These are phyloP conservation scores for Buceros bicornis DNA, from an alignment of 2,797 vertebrate genomes.

Conservation along the genomic window DNA sequence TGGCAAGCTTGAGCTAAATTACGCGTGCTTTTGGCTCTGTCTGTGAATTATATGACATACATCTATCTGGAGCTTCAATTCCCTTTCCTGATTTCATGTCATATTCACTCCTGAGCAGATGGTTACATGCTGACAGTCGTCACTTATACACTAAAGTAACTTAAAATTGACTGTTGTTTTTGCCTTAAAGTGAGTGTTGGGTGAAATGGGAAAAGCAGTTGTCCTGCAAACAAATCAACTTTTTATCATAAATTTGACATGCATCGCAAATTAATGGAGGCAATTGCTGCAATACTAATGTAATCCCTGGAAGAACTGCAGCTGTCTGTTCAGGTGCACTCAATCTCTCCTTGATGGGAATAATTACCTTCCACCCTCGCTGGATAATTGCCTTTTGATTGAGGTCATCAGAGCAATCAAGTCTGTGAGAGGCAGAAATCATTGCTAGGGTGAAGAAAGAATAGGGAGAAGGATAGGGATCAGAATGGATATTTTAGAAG, in stretches of 20 bases:
- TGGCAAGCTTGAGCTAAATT: not conserved
- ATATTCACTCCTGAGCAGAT: not conserved
- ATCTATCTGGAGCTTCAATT: not conserved
- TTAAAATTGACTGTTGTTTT: constrained; percentile 6
- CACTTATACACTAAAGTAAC: not conserved
- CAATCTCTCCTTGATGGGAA: constrained; percentile 86
- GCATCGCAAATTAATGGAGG: constrained; percentile 74
- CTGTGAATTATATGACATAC: not conserved
- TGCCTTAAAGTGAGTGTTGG: not conserved
- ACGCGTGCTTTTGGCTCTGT: not conserved
- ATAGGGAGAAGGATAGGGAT: constrained; percentile 29
- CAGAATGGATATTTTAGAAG: constrained; percentile 53
- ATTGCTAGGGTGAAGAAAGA: constrained; percentile 73
- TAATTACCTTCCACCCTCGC: constrained; percentile 89
- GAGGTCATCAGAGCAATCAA: constrained; percentile 97
- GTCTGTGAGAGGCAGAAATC: constrained; percentile 85
- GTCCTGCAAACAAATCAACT: constrained; percentile 73
- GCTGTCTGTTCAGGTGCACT: constrained; percentile 89
- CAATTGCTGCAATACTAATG: constrained; percentile 83
- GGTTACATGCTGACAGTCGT: not conserved
- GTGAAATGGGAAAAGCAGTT: constrained; percentile 36
- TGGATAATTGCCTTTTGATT: constrained; percentile 98
- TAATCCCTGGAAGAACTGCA: constrained; percentile 82
- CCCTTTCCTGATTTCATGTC: not conserved
- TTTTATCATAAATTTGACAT: constrained; percentile 76